Evolutionary conservation across 2,797 vertebrate species (phyloP).

Genomic region (Chiloscyllium punctatum): DNA sequence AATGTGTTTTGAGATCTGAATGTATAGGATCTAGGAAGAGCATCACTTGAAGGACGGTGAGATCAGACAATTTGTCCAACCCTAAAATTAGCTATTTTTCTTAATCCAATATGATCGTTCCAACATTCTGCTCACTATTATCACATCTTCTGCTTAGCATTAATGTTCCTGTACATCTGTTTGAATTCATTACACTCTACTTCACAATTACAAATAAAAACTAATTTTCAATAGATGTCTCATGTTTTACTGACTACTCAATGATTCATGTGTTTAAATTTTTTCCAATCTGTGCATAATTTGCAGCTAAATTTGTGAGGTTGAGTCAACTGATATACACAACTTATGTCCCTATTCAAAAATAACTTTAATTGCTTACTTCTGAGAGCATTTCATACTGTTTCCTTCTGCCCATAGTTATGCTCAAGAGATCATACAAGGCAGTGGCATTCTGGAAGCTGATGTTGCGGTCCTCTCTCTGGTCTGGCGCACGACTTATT

Average conservation of each 20-base stretch:
- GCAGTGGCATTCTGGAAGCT: constrained; percentile 80
- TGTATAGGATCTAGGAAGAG: not conserved
- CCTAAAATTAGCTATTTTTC: not conserved
- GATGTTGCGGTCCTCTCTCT: constrained; percentile 70
- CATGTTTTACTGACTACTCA: not conserved
- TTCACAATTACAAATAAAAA: not conserved
- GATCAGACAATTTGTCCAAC: not conserved
- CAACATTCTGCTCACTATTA: not conserved
- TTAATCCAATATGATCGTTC: not conserved
- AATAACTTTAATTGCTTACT: constrained; percentile 56
- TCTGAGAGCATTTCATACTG: constrained; percentile 94
- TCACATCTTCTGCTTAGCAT: not conserved
- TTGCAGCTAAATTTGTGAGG: not conserved
- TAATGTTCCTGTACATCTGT: not conserved
- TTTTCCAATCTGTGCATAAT: too few species aligned
- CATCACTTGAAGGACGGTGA: not conserved
- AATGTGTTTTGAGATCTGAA: not conserved
- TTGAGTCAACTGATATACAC: not conserved
- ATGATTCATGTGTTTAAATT: not conserved
- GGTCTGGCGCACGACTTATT: constrained; percentile 83
- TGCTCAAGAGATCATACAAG: constrained; percentile 89
- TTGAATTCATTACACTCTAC: not conserved
- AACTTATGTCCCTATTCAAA: not conserved
- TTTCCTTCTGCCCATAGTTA: constrained; percentile 92
- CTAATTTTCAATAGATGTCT: not conserved